phyloP scores from a whole-genome alignment of 1,140 invertebrate species.

The Euura lappo region DNA sequence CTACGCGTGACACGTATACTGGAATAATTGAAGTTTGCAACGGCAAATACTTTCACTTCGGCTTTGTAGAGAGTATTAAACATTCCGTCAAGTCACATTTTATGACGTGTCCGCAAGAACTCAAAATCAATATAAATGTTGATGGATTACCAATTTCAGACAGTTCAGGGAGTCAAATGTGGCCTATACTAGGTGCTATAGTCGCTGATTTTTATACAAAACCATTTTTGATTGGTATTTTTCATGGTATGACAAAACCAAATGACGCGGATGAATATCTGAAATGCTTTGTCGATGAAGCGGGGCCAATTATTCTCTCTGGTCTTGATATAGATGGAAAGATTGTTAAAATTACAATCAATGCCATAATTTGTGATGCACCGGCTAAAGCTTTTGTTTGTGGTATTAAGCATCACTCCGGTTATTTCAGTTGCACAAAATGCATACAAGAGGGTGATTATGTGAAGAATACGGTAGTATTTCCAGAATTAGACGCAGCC shows the following conservation, averaged over 20 bases:
- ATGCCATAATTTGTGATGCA: constrained; percentile 25
- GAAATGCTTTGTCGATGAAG: neutral
- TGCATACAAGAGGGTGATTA: constrained; percentile 36
- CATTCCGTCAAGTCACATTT: too few relatives aligned
- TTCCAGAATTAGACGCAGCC: neutral
- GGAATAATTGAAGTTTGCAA: too few relatives aligned
- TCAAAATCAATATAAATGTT: neutral
- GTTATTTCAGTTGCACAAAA: constrained; percentile 44
- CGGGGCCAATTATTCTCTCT: neutral
- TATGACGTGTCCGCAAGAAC: too few relatives aligned
- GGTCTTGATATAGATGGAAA: neutral
- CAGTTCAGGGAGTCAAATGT: constrained; percentile 2
- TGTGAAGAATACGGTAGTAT: constrained; percentile 17
- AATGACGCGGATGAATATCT: neutral
- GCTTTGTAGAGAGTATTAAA: too few relatives aligned
- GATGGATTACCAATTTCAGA: constrained; percentile 5
- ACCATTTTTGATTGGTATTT: constrained; percentile 5
- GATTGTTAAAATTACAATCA: neutral
- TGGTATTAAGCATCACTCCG: constrained; percentile 40
- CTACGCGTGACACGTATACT: too few relatives aligned
- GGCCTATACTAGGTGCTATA: neutral
- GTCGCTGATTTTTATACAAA: neutral
- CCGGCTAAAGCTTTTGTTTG: constrained; percentile 46
- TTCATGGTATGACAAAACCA: neutral
- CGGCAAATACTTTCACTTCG: too few relatives aligned